Conservation (phyloP, 2,888 invertebrate genomes). For the Coelogynopora nodosa region DNA sequence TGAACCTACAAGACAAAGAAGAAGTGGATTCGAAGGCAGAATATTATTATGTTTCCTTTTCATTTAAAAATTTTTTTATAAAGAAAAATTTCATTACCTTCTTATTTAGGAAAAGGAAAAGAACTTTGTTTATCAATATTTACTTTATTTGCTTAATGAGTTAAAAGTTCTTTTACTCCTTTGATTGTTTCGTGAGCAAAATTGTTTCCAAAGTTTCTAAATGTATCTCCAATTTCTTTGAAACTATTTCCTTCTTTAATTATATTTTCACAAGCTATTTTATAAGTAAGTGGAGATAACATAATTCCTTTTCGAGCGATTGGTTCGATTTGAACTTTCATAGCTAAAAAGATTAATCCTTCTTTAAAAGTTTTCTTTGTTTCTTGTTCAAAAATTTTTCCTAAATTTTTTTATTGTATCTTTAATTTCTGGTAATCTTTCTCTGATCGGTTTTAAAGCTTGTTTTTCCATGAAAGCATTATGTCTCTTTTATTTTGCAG, state of each 20-base stretch:
- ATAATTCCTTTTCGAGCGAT: background rate
- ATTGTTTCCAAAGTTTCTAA: too few relatives aligned
- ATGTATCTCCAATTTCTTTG: too few relatives aligned
- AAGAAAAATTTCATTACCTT: too few relatives aligned
- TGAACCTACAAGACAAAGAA: background rate
- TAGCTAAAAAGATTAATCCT: background rate
- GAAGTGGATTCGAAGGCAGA: background rate
- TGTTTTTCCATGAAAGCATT: background rate
- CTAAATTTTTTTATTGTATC: background rate
- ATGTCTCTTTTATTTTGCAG: background rate
- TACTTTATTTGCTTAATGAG: too few relatives aligned
- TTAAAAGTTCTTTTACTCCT: too few relatives aligned
- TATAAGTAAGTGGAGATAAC: too few relatives aligned
- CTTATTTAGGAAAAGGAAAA: too few relatives aligned
- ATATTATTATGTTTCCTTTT: background rate
- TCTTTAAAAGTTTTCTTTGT: background rate
- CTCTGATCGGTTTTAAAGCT: background rate
- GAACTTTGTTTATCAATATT: too few relatives aligned
- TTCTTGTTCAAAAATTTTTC: background rate
- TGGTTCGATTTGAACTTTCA: background rate
- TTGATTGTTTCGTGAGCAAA: too few relatives aligned
- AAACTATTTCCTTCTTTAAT: too few relatives aligned
- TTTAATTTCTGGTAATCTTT: background rate
- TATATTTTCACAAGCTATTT: too few relatives aligned
- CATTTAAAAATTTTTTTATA: background rate